These are phyloP conservation scores for Neoarius graeffei DNA, from an alignment of 2,113 vertebrate species.

Conservation along the genomic window DNA sequence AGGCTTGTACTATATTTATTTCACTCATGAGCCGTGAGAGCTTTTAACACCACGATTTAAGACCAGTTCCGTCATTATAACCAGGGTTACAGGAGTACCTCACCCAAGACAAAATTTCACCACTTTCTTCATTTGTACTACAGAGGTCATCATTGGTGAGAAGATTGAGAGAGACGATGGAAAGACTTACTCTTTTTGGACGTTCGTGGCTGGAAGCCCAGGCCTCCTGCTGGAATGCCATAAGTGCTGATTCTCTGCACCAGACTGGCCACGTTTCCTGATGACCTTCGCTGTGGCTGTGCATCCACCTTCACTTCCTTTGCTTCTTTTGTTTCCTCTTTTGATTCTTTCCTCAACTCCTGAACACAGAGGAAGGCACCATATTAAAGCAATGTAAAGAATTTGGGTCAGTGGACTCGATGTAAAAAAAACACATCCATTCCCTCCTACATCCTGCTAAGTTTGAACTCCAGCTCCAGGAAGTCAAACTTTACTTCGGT, in stretches of 20 bases:
- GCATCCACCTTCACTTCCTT: conserved; percentile 80
- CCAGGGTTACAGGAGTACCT: background rate
- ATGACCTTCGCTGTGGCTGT: conserved; percentile 74
- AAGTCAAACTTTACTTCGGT: too few relatives aligned
- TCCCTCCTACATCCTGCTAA: too few relatives aligned
- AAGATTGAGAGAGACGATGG: background rate
- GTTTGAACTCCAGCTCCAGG: too few relatives aligned
- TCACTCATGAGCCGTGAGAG: too few relatives aligned
- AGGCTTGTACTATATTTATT: too few relatives aligned
- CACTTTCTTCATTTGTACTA: background rate
- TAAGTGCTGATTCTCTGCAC: conserved; percentile 93
- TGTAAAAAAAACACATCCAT: too few relatives aligned
- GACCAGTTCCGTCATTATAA: background rate
- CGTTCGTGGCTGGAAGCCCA: conserved; percentile 84
- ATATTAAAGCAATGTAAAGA: background rate
- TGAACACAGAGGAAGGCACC: conserved; percentile 52
- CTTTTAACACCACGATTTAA: too few relatives aligned
- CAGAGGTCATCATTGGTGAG: background rate
- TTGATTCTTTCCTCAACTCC: conserved; percentile 85
- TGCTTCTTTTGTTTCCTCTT: conserved; percentile 44
- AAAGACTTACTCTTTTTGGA: conserved; percentile 82
- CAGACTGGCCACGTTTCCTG: conserved; percentile 88
- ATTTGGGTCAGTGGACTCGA: too few relatives aligned
- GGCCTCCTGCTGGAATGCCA: conserved; percentile 87
- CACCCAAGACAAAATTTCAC: background rate